Percentiles rank a stretch among this genome's conserved stretches.
Evolutionary conservation across 2,888 invertebrate genomes (phyloP).

Genomic region (Stenodera caucasica): DNA sequence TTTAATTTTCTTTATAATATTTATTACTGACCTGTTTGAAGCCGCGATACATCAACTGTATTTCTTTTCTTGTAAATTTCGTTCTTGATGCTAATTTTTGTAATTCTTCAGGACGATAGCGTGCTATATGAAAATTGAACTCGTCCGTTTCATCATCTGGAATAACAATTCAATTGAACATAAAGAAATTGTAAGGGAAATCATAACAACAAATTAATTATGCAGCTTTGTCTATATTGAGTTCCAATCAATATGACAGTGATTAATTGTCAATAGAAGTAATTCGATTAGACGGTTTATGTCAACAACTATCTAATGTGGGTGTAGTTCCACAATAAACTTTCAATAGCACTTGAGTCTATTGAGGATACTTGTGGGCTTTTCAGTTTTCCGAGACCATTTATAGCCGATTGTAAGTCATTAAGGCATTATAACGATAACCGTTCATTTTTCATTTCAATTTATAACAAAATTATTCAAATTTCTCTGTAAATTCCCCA

Average conservation of each 20-base stretch:
- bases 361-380: too few species aligned
- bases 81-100: slow-evolving; percentile 75
- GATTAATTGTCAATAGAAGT: neutral
- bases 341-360: neutral
- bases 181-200: too few species aligned
- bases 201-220: too few species aligned
- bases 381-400: too few species aligned
- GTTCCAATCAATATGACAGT: neutral
- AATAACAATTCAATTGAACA: slow-evolving; percentile 43
- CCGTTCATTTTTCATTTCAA: too few species aligned
- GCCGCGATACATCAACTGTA: slow-evolving; percentile 87
- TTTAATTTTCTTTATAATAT: slow-evolving; percentile 4
- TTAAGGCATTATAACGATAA: too few species aligned
- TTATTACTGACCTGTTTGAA: slow-evolving; percentile 74
- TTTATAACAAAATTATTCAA: too few species aligned
- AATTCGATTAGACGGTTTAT: neutral
- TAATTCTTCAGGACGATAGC: slow-evolving; percentile 80
- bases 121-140: slow-evolving; percentile 62
- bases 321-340: neutral
- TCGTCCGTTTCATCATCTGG: slow-evolving; percentile 75
- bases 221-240: too few species aligned
- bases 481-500: too few species aligned
- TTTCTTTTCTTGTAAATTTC: slow-evolving; percentile 80
- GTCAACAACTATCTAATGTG: neutral
- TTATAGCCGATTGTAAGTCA: too few species aligned